Conservation (phyloP, 1,140 invertebrate genomes). For the Megalopta genalis region DNA sequence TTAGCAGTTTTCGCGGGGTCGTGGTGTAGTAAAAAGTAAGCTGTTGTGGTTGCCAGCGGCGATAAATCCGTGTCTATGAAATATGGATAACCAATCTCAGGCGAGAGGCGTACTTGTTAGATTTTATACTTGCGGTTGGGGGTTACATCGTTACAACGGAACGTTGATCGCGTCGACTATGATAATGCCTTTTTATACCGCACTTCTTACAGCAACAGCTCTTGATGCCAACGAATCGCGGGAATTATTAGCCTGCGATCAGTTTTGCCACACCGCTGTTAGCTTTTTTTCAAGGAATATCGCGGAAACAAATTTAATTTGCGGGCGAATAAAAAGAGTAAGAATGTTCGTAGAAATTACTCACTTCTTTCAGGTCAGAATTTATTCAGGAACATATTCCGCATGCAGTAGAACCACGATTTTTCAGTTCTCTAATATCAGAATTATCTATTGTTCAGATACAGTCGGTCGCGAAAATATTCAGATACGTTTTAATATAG, state of each 20-base stretch:
- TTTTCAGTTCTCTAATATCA: too few relatives aligned
- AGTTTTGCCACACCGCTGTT: too few relatives aligned
- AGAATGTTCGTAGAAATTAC: not conserved
- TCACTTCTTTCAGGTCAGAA: not conserved
- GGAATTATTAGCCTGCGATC: too few relatives aligned
- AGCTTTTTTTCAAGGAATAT: not conserved
- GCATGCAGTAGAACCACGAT: too few relatives aligned
- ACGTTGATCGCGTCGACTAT: slow-evolving; percentile 10
- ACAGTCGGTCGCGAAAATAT: too few relatives aligned
- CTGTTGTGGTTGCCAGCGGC: not conserved
- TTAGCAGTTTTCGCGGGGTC: slow-evolving; percentile 16
- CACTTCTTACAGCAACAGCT: too few relatives aligned
- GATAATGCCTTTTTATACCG: not conserved
- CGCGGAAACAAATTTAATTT: not conserved
- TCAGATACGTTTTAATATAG: too few relatives aligned
- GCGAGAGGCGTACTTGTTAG: slow-evolving; percentile 25
- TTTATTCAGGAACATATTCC: too few relatives aligned
- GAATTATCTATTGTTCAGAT: too few relatives aligned
- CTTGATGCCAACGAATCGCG: too few relatives aligned
- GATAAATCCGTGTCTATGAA: slow-evolving; percentile 19
- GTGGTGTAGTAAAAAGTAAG: slow-evolving; percentile 4
- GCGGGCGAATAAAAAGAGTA: not conserved
- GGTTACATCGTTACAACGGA: slow-evolving; percentile 6
- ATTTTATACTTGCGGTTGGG: slow-evolving; percentile 26
- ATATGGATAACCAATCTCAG: slow-evolving; percentile 42